phyloP scores from a whole-genome alignment of 2,888 invertebrate genomes.

The Drosophila antonietae region DNA sequence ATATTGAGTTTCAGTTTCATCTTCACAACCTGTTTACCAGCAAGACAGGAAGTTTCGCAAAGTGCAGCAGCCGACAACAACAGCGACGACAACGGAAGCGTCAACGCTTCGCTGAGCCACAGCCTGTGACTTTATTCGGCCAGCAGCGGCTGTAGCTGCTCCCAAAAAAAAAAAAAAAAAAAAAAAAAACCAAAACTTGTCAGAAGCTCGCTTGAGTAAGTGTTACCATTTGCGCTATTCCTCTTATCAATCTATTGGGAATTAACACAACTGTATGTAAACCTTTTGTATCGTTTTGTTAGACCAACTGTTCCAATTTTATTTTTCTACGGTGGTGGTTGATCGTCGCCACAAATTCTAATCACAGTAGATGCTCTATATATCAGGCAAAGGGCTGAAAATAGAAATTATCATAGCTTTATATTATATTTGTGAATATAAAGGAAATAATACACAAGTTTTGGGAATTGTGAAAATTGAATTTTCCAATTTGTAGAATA shows the following conservation, averaged over 20 bases:
- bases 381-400: not conserved
- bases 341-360: constrained; percentile 11
- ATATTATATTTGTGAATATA: not conserved
- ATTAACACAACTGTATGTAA: constrained; percentile 36
- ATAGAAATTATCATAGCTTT: not conserved
- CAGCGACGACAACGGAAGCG: constrained; percentile 54
- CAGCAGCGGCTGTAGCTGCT: constrained; percentile 63
- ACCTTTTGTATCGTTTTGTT: constrained; percentile 16
- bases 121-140: constrained; percentile 40
- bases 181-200: constrained; percentile 22
- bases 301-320: constrained; percentile 37
- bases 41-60: constrained; percentile 74
- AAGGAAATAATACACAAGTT: not conserved
- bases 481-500: not conserved
- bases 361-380: not conserved
- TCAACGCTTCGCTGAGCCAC: constrained; percentile 56
- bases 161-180: constrained; percentile 19
- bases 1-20: constrained; percentile 69
- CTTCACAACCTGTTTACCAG: constrained; percentile 63
- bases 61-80: constrained; percentile 68
- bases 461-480: not conserved
- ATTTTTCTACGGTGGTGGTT: constrained; percentile 25
- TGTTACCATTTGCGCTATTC: constrained; percentile 23
- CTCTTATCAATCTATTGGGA: constrained; percentile 23
- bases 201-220: constrained; percentile 57